A percentile compares a stretch with the other conserved stretches of the same genome.
These are phyloP conservation scores for Morpho achilles DNA, from an alignment of 2,888 invertebrate species.

Conservation along the genomic window DNA sequence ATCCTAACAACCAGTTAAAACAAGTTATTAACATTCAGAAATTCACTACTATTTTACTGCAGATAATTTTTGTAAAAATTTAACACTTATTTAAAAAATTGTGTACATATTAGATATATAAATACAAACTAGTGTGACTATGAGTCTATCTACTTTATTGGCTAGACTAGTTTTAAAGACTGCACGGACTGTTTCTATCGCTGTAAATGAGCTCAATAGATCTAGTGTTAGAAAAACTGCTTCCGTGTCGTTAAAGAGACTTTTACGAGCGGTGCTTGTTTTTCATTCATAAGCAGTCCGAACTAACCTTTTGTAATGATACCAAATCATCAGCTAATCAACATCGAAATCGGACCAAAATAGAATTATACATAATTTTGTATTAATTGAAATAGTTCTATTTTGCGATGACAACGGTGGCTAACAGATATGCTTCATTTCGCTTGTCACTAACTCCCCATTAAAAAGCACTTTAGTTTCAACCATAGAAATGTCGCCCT, in stretches of 20 bases:
- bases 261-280: constrained; percentile 41
- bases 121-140: constrained; percentile 4
- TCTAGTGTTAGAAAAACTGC: constrained; percentile 31
- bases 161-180: constrained; percentile 21
- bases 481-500: constrained; percentile 21
- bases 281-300: constrained; percentile 49
- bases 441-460: constrained; percentile 54
- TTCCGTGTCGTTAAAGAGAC: constrained; percentile 35
- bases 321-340: constrained; percentile 29
- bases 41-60: too few species aligned
- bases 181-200: constrained; percentile 29
- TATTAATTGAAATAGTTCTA: background rate
- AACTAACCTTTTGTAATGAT: constrained; percentile 30
- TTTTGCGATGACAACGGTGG: constrained; percentile 29
- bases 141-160: constrained; percentile 8
- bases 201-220: constrained; percentile 46
- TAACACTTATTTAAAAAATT: background rate
- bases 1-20: too few species aligned
- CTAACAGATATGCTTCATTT: constrained; percentile 50
- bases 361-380: background rate
- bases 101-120: constrained; percentile 6
- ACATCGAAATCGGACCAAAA: constrained; percentile 18
- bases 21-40: too few species aligned
- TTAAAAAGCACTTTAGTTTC: constrained; percentile 23
- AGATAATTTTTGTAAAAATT: too few species aligned